These are phyloP conservation scores for Hemicentrotus pulcherrimus DNA, from an alignment of 35 echinoderm and acorn worm species.

Conservation along the genomic window DNA sequence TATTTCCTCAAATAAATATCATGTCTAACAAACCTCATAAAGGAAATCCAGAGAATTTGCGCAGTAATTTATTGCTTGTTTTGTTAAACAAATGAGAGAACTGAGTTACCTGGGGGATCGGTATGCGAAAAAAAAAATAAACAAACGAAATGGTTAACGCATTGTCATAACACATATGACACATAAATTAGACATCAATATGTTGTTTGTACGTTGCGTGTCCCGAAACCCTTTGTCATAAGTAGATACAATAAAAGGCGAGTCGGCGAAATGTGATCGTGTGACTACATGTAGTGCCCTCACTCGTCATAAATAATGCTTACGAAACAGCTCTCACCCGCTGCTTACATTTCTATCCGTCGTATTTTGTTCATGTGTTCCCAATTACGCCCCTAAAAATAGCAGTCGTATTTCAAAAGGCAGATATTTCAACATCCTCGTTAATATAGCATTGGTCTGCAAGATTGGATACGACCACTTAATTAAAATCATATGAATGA, in stretches of 20 bases:
- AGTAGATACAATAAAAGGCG: background rate
- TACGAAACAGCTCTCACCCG: background rate
- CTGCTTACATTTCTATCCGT: background rate
- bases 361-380: background rate
- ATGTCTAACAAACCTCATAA: too few species aligned
- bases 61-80: too few species aligned
- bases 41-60: too few species aligned
- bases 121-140: too few species aligned
- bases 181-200: background rate
- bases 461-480: background rate
- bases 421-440: background rate
- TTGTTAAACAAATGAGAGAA: too few species aligned
- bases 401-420: background rate
- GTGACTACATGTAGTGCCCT: background rate
- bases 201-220: background rate
- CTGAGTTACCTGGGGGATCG: too few species aligned
- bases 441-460: background rate
- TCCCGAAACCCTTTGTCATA: background rate
- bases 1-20: too few species aligned
- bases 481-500: slow-evolving; percentile 14
- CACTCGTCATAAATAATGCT: background rate
- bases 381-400: background rate
- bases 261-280: background rate
- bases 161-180: background rate
- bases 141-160: background rate